Percentiles rank a stretch among this genome's conserved stretches.
phyloP scores from a whole-genome alignment of 2,888 invertebrate species.

The Dryobotodes eremita region DNA sequence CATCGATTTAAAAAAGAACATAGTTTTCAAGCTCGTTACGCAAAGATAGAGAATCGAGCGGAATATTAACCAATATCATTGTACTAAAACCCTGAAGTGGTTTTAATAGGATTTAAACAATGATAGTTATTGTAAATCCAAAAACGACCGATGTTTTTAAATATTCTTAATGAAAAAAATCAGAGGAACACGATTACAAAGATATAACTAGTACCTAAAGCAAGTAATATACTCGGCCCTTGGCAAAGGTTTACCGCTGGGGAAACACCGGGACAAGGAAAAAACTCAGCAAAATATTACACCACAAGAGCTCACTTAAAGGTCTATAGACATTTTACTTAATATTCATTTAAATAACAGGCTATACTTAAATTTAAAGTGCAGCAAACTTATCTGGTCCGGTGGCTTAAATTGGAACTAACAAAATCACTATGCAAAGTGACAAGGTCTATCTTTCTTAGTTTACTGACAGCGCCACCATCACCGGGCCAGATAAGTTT shows the following conservation, averaged over 20 bases:
- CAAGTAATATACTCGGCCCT: background rate
- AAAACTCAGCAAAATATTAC: conserved; percentile 23
- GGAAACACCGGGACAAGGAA: conserved; percentile 41
- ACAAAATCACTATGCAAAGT: too few relatives aligned
- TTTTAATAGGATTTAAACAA: background rate
- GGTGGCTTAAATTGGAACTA: too few relatives aligned
- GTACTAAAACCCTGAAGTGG: background rate
- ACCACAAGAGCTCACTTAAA: background rate
- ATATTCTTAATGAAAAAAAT: background rate
- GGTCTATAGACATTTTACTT: background rate
- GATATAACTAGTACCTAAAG: background rate
- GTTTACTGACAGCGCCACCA: too few relatives aligned
- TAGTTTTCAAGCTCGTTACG: background rate
- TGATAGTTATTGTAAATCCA: too few relatives aligned
- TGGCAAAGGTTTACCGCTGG: conserved; percentile 10
- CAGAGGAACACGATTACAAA: background rate
- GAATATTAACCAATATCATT: background rate
- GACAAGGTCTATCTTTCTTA: too few relatives aligned
- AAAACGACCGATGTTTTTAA: too few relatives aligned
- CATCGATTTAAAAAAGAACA: background rate
- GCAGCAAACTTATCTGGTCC: too few relatives aligned
- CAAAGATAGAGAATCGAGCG: background rate
- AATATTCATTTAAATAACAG: conserved; percentile 28
- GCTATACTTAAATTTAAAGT: background rate
- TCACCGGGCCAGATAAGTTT: too few relatives aligned